Percentiles rank a stretch among this genome's conserved stretches.
phyloP scores from a whole-genome alignment of 2,113 vertebrate genomes.

The Rhynchopsitta pachyrhyncha region DNA sequence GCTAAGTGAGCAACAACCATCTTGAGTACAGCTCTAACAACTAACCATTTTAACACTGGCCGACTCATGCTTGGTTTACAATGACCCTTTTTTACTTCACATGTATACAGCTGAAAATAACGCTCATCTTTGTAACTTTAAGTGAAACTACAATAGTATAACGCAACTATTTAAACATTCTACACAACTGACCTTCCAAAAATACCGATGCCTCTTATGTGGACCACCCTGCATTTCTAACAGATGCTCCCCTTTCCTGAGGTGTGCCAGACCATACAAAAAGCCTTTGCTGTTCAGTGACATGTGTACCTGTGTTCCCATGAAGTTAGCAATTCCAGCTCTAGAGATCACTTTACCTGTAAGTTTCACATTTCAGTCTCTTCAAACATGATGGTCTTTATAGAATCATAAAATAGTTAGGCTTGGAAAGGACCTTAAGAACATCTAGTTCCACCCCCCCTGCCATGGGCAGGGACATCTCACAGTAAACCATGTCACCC shows the following conservation, averaged over 20 bases:
- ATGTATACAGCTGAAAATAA: not conserved
- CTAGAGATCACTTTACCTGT: not conserved
- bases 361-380: not conserved
- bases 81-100: not conserved
- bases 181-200: not conserved
- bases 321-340: not conserved
- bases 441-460: not conserved
- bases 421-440: not conserved
- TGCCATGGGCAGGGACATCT: not conserved
- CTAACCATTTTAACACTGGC: not conserved
- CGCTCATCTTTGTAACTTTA: fast-evolving
- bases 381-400: not conserved
- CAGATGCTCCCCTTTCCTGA: not conserved
- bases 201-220: fast-evolving
- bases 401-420: not conserved
- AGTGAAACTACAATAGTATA: not conserved
- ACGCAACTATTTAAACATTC: not conserved
- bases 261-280: not conserved
- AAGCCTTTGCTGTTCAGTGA: not conserved
- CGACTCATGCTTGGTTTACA: not conserved
- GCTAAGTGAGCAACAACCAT: not conserved
- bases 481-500: not conserved
- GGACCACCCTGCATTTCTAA: not conserved
- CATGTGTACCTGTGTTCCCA: fast-evolving
- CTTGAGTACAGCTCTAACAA: fast-evolving